These are phyloP conservation scores for Brachionus rubens DNA, from an alignment of 1,140 invertebrate species.

Conservation along the genomic window DNA sequence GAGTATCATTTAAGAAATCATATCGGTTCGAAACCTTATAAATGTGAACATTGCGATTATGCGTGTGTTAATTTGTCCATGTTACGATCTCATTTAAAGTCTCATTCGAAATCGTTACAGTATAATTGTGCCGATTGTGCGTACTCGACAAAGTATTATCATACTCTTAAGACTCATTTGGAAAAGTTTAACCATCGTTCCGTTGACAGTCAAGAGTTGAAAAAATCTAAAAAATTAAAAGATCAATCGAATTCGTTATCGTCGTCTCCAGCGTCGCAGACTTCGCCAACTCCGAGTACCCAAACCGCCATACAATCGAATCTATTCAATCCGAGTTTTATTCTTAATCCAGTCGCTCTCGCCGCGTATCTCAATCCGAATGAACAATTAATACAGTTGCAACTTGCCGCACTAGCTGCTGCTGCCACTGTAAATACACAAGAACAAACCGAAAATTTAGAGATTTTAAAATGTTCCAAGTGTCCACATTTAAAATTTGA, in stretches of 20 bases:
- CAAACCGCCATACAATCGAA: no score
- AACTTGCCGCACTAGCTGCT: neutral
- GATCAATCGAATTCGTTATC: neutral
- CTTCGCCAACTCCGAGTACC: neutral
- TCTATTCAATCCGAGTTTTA: neutral
- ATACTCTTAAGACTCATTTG: conserved; percentile 90
- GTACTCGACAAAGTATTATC: conserved; percentile 98
- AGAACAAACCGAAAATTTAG: neutral
- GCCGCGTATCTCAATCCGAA: neutral
- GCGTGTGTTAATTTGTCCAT: conserved; percentile 96
- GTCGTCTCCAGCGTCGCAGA: conserved; percentile 13
- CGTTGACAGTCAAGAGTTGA: neutral
- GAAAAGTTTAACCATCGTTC: conserved; percentile 79
- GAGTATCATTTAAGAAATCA: conserved; percentile 96
- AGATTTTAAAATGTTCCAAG: neutral
- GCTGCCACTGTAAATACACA: neutral
- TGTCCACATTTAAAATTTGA: neutral
- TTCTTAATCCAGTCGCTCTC: neutral
- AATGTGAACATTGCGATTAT: conserved; percentile 72
- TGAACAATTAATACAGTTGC: neutral
- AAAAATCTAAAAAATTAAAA: neutral
- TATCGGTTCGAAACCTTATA: conserved; percentile 89
- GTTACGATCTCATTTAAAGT: conserved; percentile 97
- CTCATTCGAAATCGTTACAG: conserved; percentile 92
- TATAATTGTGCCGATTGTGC: conserved; percentile 88